phyloP scores from a whole-genome alignment of 2,888 invertebrate species.

The Encarsia formosa region DNA sequence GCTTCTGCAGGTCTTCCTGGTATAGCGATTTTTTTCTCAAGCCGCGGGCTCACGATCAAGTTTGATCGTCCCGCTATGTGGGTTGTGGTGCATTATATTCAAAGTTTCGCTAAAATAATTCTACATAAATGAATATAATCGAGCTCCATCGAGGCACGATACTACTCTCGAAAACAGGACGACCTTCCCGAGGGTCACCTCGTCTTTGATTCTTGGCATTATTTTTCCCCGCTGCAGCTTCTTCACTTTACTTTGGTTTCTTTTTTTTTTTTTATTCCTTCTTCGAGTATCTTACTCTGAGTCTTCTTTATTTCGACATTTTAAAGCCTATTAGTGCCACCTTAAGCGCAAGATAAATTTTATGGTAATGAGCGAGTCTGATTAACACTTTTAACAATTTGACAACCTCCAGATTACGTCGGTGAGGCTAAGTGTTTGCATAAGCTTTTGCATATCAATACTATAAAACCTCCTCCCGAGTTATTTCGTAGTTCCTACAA shows the following conservation, averaged over 20 bases:
- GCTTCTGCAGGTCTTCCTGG: too few relatives aligned
- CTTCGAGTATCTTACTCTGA: too few relatives aligned
- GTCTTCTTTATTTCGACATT: constrained; percentile 11
- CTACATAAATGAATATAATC: constrained; percentile 33
- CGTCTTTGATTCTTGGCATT: neutral
- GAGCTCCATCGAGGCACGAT: neutral
- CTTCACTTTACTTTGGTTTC: neutral
- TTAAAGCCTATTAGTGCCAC: constrained; percentile 16
- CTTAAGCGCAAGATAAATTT: constrained; percentile 16
- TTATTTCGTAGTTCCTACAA: too few relatives aligned
- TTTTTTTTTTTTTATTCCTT: neutral
- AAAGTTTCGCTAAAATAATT: constrained; percentile 33
- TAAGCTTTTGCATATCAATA: constrained; percentile 19
- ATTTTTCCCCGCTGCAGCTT: neutral
- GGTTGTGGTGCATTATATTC: constrained; percentile 28
- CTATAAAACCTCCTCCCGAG: constrained; percentile 11
- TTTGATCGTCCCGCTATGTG: too few relatives aligned
- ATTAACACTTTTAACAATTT: constrained; percentile 20
- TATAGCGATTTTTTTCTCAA: too few relatives aligned
- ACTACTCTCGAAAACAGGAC: constrained; percentile 16
- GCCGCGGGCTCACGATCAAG: too few relatives aligned
- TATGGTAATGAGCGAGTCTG: constrained; percentile 16
- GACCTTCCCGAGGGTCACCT: constrained; percentile 20
- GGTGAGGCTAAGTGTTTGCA: constrained; percentile 10
- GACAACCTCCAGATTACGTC: constrained; percentile 20